Evolutionary conservation across 92 coral and sea anemone species (phyloP), one percentile per base, ranked within the genome.

Genomic region (Epizoanthus rinbou): DNA sequence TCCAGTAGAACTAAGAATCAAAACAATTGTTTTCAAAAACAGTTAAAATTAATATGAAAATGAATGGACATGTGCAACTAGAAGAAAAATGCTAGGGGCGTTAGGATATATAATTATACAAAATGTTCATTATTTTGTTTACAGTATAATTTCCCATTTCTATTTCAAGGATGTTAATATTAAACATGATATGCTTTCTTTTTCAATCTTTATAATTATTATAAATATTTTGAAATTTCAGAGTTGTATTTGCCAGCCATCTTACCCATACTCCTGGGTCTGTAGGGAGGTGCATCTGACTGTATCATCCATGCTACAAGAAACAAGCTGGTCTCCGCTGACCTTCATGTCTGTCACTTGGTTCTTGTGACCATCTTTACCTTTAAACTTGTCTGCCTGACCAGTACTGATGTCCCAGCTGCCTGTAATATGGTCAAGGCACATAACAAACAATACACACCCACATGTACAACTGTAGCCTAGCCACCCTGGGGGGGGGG

Each of bases 241-340:
- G 64, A 8, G 17, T 31, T 23, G 8, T 16, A 53, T 57, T 43
- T 47, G 53, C 4, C 64, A 35, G 10, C 15, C 25, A 41, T 19
- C 92, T 71, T 68, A 95, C 98, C 95, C 89, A 87, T 91, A 95
- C 74, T 95, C 92, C 84, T 92, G 82, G 5, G 93, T 91, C 53
- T 95, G 88, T 68, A 92, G 73, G 21, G 93, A 80, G 10, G 98
- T 91, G 39, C 83, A 85, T 33, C 98, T 75, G 41, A 94, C 86
- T 8, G 98, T 86, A 76, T 96, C 98, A 73, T 96, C 98, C 90
- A 94, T 86, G 45, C 97, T 74, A 80, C 98, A 94, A 8, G 94
- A 88, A 6, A 85, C 91, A 69, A 96, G 86, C 59, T 76, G 73
- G 3, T 88, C 84, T 56, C 82, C 98, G 69, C 57, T 56, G 53